phyloP scores from a whole-genome alignment of 1,140 invertebrate species.

The Saxidomus purpurata region DNA sequence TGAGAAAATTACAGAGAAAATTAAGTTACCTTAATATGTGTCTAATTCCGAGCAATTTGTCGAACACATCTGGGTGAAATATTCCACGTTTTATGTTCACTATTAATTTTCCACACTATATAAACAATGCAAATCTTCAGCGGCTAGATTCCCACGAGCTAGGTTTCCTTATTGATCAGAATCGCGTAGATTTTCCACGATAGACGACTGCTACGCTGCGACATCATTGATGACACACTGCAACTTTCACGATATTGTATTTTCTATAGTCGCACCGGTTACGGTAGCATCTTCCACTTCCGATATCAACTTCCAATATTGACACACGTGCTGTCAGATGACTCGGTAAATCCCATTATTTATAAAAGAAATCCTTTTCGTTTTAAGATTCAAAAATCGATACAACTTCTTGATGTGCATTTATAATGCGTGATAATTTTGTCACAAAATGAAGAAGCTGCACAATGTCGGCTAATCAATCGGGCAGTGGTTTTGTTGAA shows the following conservation, averaged over 20 bases:
- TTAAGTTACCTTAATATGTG: conserved; percentile 1
- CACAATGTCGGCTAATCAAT: neutral
- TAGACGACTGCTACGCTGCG: neutral
- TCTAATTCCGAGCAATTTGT: conserved; percentile 5
- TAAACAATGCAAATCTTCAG: conserved; percentile 19
- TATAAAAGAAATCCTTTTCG: neutral
- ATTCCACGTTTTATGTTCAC: conserved; percentile 23
- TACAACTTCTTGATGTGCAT: neutral
- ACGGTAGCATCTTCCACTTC: conserved; percentile 10
- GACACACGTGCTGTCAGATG: conserved; percentile 28
- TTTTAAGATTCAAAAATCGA: neutral
- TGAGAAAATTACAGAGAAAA: neutral
- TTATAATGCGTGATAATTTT: neutral
- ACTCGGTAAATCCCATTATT: conserved; percentile 4
- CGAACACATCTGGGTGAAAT: neutral
- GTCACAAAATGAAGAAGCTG: neutral
- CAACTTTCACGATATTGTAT: conserved; percentile 46
- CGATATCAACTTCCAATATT: conserved; percentile 48
- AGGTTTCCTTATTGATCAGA: conserved; percentile 4
- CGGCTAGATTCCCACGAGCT: neutral
- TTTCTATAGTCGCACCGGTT: conserved; percentile 26
- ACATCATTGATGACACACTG: conserved; percentile 32
- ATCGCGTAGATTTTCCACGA: conserved; percentile 17
- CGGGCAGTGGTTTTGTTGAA: neutral
- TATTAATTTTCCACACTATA: conserved; percentile 25